Evolutionary conservation across 2,888 invertebrate species (phyloP), one percentile per base, ranked within the genome.

Genomic region (Oegoconia quadripuncta): DNA sequence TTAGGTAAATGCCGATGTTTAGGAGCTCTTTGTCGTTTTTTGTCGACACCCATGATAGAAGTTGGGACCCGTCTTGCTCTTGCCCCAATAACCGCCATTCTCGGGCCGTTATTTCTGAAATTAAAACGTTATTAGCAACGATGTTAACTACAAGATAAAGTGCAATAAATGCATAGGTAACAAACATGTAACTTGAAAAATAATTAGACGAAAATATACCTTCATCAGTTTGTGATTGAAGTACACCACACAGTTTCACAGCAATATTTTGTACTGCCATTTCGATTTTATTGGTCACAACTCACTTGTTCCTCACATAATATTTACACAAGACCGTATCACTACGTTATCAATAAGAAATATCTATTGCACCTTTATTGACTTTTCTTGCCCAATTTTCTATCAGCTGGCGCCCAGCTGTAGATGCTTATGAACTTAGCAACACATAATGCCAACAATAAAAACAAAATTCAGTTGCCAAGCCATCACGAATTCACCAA

Each of bases 31-130:
- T 67, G 17, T 62, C 58, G 16, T 54, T 59, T 26, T 62, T 63
- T n/a, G 53, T 59, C 27, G 82, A 78, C 32, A 81, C 74, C 94
- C 95, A 95, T 16, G 92, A 90, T 20, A 94, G 87, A 17, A 95
- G 69, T 59, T 95, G 86, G 0, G 90, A 90, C 2, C 93, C 93
- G 70, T 94, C 92, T 70, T 92, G 92, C 65, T 95, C 95, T 73
- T 95, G 95, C 0, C 95, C 95, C 48, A 95, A 75, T 38, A 95
- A 83, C 41, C 94, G 91, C 94, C 95, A 95, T 84, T 95, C 93
- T 50, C 91, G 90, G 1, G 93, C 92, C 64, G 89, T 89, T 46
- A 87, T 72, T 48, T 89, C 91, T 92, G 71, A 23, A 79, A 74
- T 14, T 12, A 22, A 5, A 29, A 26, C 7, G 3, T 16, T 13